Base-by-base conservation (phyloP, 2,797 vertebrate species). In the Helarctos malayanus region DNA sequence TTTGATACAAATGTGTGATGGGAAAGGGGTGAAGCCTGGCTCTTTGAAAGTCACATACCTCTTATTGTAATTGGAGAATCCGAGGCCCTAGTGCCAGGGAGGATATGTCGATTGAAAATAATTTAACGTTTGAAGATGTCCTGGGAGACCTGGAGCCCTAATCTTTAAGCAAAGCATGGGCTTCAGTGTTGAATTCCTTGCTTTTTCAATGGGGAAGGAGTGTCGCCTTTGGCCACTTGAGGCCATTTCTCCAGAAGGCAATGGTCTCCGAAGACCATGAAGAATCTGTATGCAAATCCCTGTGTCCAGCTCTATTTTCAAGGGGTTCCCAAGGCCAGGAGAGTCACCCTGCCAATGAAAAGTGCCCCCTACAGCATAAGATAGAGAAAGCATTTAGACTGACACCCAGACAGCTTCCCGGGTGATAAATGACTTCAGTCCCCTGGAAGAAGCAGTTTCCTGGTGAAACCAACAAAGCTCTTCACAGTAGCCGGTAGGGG, bases 101-200 rank as follows among this genome's bases (percentile, higher is more conserved):
- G 61, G 69, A 19, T 47, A 52, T 4, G 4, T 15, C 38, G 16
- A n/a, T n/a, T 83, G 9, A 71, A 83, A 88, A 41, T 73, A 56
- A 89, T 32, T 86, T 89, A 78, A n/a, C 57, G 54, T 47, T 75
- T 78, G 16, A 76, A 84, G n/a, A 83, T 38, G 25, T 86, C 15
- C 13, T 0, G 45, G 38, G n/a, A 57, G 25, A 25, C 3, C 69
- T 21, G 15, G 16, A n/a, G 4, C 4, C 14, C n/a, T 63, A 7
- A 38, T 54, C 32, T 87, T 71, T 56, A 82, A 91, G 35, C 29
- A 61, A 85, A 78, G 14, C 23, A 1, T 49, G 61, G 23, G 16
- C 41, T 93, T 93, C 45, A 14, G 9, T 47, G 47, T 94, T 92
- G 18, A 57, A 16, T n/a, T 57, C 5, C 15, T 75, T n/a, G 52